phyloP scores from a whole-genome alignment of 1,140 invertebrate genomes.

The Atta colombica region DNA sequence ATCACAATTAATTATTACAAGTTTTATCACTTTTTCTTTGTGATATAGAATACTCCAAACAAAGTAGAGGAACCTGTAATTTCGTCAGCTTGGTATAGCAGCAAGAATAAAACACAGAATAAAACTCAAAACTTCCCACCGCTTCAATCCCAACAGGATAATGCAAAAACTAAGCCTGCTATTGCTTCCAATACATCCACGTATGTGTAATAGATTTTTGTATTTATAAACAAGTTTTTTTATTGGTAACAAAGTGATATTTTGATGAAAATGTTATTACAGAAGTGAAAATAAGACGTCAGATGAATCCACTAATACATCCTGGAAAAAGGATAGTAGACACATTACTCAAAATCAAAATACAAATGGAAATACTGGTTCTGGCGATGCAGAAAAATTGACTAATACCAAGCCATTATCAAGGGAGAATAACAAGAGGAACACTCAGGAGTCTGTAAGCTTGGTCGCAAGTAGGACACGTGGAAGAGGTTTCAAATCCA shows the following conservation, averaged over 20 bases:
- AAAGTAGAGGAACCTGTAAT: slow-evolving; percentile 84
- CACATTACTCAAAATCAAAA: slow-evolving; percentile 74
- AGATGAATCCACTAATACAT: slow-evolving; percentile 81
- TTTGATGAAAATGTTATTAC: slow-evolving; percentile 44
- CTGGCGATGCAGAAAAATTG: slow-evolving; percentile 76
- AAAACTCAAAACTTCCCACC: slow-evolving; percentile 84
- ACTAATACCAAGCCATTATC: slow-evolving; percentile 73
- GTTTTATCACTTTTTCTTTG: slow-evolving; percentile 4
- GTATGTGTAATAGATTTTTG: slow-evolving; percentile 72
- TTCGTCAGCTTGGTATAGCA: slow-evolving; percentile 85
- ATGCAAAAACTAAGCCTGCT: slow-evolving; percentile 76
- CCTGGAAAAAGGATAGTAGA: slow-evolving; percentile 82
- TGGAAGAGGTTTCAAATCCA: slow-evolving; percentile 83
- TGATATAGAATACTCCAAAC: slow-evolving; percentile 67
- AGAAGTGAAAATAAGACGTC: slow-evolving; percentile 83
- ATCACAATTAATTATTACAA: slow-evolving; percentile 3
- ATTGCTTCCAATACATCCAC: slow-evolving; percentile 71
- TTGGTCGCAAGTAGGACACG: slow-evolving; percentile 79
- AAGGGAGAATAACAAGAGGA: slow-evolving; percentile 81
- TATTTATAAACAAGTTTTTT: slow-evolving; percentile 20
- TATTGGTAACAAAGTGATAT: not conserved
- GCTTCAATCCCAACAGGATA: slow-evolving; percentile 80
- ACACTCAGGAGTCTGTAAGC: slow-evolving; percentile 80
- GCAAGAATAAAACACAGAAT: slow-evolving; percentile 82
- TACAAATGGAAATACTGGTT: slow-evolving; percentile 79